Base-by-base conservation (phyloP, 2,113 vertebrate genomes). In the Pluvianellus socialis region DNA sequence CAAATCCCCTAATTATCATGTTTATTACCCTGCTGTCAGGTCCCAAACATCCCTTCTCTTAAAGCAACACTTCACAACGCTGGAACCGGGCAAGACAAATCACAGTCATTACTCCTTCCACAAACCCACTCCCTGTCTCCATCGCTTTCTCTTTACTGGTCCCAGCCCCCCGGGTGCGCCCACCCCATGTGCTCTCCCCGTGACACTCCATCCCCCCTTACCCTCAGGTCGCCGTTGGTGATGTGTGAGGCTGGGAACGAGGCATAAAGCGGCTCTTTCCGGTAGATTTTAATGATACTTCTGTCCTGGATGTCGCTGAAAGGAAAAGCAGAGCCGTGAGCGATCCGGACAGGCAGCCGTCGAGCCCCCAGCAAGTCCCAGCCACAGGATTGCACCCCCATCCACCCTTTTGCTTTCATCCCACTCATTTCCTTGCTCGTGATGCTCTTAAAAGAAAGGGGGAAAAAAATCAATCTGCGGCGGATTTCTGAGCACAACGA, bases 231-330 rank as follows among this genome's bases (percentile, higher is more conserved):
- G 7, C 99, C 99, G 10, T 99, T 99, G 92, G 99, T 99, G 97
- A 99, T 98, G 96, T 99, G 99, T 1, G 99, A 98, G 38, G 98
- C 99, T 1, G 99, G 99, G 97, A 99, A 99, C 1, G 99, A 99
- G 49, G 99, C 99, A 4, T 99, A 99, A 86, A 99, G 98, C 2
- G 99, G 99, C 96, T 99, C 99, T 97, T 99, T 99, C 75, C 99
- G 98, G 90, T 99, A 99, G 95, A 99, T 99, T 98, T 99, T 99
- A 96, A 99, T 99, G 98, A 99, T 99, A 92, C 99, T 99, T 81
- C 99, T 98, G 98, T 99, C 99, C 98, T 99, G 99, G 97, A 99
- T 99, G 89, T 99, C 99, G 3, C 99, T 98, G 95, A 4, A 70
- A 82, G 76, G 32, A 42, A 61, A 72, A 3, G 10, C 14, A 63